Evolutionary conservation across 2,888 invertebrate genomes (phyloP).

Genomic region (Psococerastis gibbosa): DNA sequence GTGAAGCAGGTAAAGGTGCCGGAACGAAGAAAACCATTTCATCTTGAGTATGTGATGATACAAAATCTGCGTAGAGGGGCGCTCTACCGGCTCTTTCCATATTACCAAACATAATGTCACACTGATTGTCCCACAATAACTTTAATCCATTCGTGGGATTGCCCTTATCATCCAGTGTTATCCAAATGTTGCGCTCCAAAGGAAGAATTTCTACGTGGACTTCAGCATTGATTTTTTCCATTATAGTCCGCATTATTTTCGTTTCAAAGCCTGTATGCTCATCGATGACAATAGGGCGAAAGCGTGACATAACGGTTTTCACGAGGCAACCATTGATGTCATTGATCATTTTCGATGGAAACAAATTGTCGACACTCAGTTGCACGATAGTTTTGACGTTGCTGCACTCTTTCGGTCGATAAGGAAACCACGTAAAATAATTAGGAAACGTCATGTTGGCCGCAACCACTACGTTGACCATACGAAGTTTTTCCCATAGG

Average conservation of each 20-base stretch:
- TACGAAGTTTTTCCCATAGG: no score
- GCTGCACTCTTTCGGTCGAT: no score
- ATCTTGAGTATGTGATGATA: neutral
- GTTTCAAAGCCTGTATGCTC: no score
- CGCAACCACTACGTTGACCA: no score
- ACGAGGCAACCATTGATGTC: neutral
- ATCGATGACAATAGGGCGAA: no score
- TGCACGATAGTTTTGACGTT: no score
- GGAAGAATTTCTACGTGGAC: neutral
- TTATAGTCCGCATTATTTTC: no score
- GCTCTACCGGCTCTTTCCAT: neutral
- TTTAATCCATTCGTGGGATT: neutral
- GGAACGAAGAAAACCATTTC: neutral
- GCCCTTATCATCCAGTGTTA: no score
- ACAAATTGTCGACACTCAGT: neutral
- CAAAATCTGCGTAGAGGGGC: neutral
- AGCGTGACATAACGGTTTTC: neutral
- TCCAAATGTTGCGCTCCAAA: no score
- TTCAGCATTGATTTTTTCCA: neutral
- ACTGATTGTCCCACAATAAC: neutral
- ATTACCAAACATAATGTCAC: neutral
- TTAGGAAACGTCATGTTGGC: no score
- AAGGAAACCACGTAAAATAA: no score
- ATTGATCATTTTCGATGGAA: neutral
- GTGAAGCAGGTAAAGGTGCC: neutral